Percentiles rank a stretch among this genome's conserved stretches.
Conservation (phyloP, 1,140 invertebrate genomes). For the Lutraria rhynchaena region DNA sequence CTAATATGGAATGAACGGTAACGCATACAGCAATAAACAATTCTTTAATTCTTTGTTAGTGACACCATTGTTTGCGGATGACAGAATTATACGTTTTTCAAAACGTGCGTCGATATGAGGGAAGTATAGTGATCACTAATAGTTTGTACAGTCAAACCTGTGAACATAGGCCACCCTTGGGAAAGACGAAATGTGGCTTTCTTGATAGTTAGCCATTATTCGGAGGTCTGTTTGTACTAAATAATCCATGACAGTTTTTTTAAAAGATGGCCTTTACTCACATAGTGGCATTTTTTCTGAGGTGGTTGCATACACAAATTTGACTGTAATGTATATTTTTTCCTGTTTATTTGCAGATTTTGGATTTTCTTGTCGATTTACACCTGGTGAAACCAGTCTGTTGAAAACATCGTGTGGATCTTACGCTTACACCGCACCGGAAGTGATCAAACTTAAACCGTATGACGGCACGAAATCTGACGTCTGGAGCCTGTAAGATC, state of each 20-base stretch:
- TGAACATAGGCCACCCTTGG: too few relatives aligned
- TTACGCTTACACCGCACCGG: slow-evolving; percentile 97
- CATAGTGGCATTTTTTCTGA: too few relatives aligned
- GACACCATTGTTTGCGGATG: neutral
- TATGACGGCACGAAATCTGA: slow-evolving; percentile 98
- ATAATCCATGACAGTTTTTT: too few relatives aligned
- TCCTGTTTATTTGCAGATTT: slow-evolving; percentile 66
- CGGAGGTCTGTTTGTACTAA: too few relatives aligned
- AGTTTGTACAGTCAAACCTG: too few relatives aligned
- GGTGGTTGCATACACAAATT: too few relatives aligned
- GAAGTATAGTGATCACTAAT: neutral
- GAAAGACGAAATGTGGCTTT: neutral
- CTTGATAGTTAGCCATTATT: neutral
- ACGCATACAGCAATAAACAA: too few relatives aligned
- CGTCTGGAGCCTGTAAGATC: slow-evolving; percentile 89
- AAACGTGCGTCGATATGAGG: neutral
- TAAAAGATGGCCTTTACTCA: too few relatives aligned
- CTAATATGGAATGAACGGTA: too few relatives aligned
- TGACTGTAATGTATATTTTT: neutral
- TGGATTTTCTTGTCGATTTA: slow-evolving; percentile 65
- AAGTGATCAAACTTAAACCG: slow-evolving; percentile 96
- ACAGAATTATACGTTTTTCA: neutral
- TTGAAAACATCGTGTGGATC: slow-evolving; percentile 94
- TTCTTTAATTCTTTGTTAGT: neutral
- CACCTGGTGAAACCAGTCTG: slow-evolving; percentile 26